Percentiles rank a stretch among this genome's conserved stretches.
These are phyloP conservation scores for Periophthalmus modestus DNA, from an alignment of 2,113 vertebrate genomes.

Conservation along the genomic window DNA sequence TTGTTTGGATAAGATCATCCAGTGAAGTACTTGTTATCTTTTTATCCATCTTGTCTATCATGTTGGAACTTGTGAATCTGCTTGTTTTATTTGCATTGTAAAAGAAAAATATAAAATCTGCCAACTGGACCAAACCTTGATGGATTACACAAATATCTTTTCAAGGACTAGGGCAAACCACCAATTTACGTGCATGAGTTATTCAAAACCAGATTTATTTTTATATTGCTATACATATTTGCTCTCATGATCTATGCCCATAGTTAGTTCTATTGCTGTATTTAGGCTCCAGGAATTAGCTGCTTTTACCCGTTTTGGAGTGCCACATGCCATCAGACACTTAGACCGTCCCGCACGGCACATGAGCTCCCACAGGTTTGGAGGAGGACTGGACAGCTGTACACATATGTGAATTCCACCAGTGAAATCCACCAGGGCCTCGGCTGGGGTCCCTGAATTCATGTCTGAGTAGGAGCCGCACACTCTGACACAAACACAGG, in stretches of 20 bases:
- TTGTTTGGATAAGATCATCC: background rate
- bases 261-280: background rate
- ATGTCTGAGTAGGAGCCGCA: conserved; percentile 88
- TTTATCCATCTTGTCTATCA: no score
- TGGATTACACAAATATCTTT: no score
- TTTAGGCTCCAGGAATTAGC: background rate
- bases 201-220: no score
- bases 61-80: background rate
- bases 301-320: conserved; percentile 69
- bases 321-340: conserved; percentile 84
- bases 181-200: no score
- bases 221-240: no score
- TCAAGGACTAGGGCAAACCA: no score
- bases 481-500: conserved; percentile 69
- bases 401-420: conserved; percentile 82
- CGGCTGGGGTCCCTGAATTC: conserved; percentile 80
- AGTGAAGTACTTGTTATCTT: no score
- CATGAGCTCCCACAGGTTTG: conserved; percentile 79
- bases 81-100: no score
- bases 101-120: no score
- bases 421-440: conserved; percentile 88
- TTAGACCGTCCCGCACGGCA: conserved; percentile 69
- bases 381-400: conserved; percentile 64
- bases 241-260: no score
- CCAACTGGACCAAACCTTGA: no score